phyloP scores from a whole-genome alignment of 2,113 vertebrate genomes.

The Axis porcinus region DNA sequence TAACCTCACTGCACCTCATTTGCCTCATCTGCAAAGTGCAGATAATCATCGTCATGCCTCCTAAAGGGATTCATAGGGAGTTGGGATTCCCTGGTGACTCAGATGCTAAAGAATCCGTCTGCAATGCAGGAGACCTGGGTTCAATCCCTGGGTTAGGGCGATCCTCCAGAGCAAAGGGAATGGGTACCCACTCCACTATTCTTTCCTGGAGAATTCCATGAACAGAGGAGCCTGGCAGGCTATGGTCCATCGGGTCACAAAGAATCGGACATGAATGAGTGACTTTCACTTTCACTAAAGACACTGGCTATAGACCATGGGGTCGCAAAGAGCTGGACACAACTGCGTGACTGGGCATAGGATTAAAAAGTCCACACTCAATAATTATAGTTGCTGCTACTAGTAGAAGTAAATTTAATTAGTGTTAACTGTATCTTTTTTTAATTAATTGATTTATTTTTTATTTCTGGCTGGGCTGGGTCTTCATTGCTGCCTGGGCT shows the following conservation, averaged over 20 bases:
- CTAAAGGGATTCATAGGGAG: not conserved
- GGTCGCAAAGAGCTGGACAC: not conserved
- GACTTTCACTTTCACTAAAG: not conserved
- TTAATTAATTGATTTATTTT: fast-evolving
- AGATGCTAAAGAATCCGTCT: not conserved
- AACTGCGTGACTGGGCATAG: not conserved
- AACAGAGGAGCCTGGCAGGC: not conserved
- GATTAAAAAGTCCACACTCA: not conserved
- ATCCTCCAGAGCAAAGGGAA: not conserved
- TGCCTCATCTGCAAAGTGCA: not conserved
- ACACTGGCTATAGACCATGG: not conserved
- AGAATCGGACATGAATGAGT: not conserved
- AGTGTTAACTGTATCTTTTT: not conserved
- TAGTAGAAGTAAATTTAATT: not conserved
- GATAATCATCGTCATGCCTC: not conserved
- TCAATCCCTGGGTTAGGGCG: not conserved
- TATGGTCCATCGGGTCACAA: not conserved
- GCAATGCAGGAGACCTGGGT: not conserved
- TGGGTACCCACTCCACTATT: not conserved
- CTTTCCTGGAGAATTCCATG: not conserved
- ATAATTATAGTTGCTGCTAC: not conserved
- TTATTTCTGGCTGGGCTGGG: not conserved
- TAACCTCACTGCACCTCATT: not conserved
- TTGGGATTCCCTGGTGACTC: not conserved
- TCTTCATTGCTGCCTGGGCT: not conserved